Percentiles rank a stretch among this genome's conserved stretches.
These are phyloP conservation scores for Paramisgurnus dabryanus DNA, from an alignment of 2,113 vertebrate species.

Conservation along the genomic window DNA sequence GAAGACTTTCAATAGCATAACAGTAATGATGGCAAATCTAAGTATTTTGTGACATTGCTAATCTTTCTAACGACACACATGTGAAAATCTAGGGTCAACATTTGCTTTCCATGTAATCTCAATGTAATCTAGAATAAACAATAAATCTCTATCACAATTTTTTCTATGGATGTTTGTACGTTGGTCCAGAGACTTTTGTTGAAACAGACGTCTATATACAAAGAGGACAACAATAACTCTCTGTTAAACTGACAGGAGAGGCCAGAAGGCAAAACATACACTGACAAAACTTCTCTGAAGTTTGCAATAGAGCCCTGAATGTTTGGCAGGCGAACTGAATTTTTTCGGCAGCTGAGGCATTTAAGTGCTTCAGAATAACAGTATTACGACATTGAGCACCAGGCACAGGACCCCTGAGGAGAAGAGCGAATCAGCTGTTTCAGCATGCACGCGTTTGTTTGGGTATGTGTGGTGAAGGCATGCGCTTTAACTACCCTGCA, in stretches of 20 bases:
- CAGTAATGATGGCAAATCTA: no score
- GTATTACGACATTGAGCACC: slow-evolving; percentile 35
- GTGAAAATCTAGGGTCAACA: no score
- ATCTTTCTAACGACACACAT: no score
- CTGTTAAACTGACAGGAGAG: not conserved
- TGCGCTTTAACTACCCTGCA: not conserved
- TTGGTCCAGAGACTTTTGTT: not conserved
- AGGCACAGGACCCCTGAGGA: slow-evolving; percentile 38
- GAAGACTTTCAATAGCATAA: no score
- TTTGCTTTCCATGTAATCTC: no score
- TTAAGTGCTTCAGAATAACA: slow-evolving; percentile 25
- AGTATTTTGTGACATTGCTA: no score
- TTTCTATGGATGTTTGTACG: no score
- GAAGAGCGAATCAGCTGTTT: slow-evolving; percentile 44
- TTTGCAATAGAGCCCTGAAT: slow-evolving; percentile 21
- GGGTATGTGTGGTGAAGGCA: not conserved
- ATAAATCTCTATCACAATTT: no score
- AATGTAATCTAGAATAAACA: no score
- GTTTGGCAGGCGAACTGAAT: slow-evolving; percentile 30
- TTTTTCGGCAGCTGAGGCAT: slow-evolving; percentile 43
- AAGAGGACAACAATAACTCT: no score
- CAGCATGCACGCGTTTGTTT: not conserved
- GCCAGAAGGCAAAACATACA: slow-evolving; percentile 36
- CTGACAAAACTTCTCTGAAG: slow-evolving; percentile 40
- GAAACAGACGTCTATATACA: no score